Evolutionary conservation across 30 jellyfish, hydroid and myxozoan genomes (phyloP).

Genomic region (Hydra vulgaris): DNA sequence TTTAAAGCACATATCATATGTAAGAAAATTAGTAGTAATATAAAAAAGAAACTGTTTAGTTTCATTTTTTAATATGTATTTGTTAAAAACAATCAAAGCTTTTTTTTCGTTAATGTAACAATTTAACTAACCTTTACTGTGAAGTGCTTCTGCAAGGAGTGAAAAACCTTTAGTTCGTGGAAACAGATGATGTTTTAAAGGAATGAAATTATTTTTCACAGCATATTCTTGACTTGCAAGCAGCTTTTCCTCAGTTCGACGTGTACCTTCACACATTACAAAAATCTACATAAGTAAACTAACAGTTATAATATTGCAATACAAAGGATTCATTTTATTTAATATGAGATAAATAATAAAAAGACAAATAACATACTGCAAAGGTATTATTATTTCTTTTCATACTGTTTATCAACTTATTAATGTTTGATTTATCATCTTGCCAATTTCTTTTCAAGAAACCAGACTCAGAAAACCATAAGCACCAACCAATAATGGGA

Average conservation of each 20-base stretch:
- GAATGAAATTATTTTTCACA: conserved; percentile 44
- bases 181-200: conserved; percentile 57
- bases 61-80: no score
- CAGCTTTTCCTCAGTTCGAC: conserved; percentile 68
- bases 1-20: no score
- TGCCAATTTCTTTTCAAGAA: conserved; percentile 79
- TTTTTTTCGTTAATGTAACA: no score
- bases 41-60: no score
- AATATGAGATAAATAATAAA: background rate
- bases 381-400: conserved; percentile 47
- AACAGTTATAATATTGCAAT: no score
- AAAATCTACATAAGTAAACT: conserved; percentile 64
- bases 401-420: conserved; percentile 27
- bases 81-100: no score
- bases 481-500: conserved; percentile 87
- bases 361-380: conserved; percentile 40
- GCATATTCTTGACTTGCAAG: conserved; percentile 88
- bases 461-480: conserved; percentile 84
- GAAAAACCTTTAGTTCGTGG: conserved; percentile 85
- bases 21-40: no score
- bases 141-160: conserved; percentile 38
- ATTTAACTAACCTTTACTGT: conserved; percentile 33
- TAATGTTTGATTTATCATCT: conserved; percentile 35
- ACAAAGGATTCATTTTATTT: background rate
- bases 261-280: conserved; percentile 75